Conservation (phyloP, 2,797 vertebrate species). For the Molossus alvarezi region DNA sequence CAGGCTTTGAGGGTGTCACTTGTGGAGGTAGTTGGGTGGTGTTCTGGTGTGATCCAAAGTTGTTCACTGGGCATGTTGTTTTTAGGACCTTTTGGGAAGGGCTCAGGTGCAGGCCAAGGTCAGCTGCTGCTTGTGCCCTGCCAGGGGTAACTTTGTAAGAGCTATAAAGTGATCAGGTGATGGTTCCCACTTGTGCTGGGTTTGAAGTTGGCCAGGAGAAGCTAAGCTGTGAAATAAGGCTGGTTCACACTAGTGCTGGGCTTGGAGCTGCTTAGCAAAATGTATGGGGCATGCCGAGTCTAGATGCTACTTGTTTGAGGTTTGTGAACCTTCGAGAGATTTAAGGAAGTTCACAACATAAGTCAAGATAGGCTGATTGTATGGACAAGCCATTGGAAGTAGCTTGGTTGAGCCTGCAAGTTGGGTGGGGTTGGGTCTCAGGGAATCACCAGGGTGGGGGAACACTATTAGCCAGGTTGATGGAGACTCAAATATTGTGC, state of each 20-base stretch:
- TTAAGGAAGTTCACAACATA: not conserved
- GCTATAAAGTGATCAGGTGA: not conserved
- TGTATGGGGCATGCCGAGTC: no score
- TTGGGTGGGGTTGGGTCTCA: not conserved
- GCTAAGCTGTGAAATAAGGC: not conserved
- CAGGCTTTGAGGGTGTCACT: not conserved
- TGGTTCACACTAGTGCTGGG: not conserved
- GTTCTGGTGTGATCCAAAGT: not conserved
- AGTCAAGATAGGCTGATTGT: not conserved
- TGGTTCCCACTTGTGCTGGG: not conserved
- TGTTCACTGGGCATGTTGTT: not conserved
- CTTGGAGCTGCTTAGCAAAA: not conserved
- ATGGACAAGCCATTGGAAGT: not conserved
- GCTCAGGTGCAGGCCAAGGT: not conserved
- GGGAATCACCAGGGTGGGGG: not conserved
- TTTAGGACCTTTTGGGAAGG: not conserved
- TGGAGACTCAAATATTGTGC: not conserved
- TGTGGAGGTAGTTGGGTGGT: not conserved
- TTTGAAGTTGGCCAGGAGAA: not conserved
- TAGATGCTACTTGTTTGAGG: not conserved
- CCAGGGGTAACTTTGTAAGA: not conserved
- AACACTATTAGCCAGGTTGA: not conserved
- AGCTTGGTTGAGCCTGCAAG: not conserved
- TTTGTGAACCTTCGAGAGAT: not conserved
- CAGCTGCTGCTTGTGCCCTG: not conserved